phyloP scores from a whole-genome alignment of 2,888 invertebrate species.

The Subacronicta megacephala region DNA sequence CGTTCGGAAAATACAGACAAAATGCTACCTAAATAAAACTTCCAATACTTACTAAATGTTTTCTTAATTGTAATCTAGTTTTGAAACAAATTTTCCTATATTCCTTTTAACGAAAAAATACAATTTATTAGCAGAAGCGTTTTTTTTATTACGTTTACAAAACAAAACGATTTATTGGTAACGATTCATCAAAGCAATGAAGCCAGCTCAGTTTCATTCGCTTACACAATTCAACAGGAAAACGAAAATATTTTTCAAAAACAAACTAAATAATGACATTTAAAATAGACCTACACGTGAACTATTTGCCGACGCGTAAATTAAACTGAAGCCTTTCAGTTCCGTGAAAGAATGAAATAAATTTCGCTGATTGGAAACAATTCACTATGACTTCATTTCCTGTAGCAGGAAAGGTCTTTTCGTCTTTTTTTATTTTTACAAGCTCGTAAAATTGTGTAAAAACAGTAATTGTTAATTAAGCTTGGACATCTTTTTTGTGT shows the following conservation, averaged over 20 bases:
- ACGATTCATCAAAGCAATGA: constrained; percentile 7
- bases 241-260: background rate
- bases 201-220: background rate
- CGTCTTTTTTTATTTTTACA: background rate
- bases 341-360: constrained; percentile 23
- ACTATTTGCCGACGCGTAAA: background rate
- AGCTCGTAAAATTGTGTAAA: background rate
- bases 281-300: background rate
- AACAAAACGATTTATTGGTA: background rate
- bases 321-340: constrained; percentile 19
- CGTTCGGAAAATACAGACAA: no score
- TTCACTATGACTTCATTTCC: constrained; percentile 18
- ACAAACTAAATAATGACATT: background rate
- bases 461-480: constrained; percentile 3
- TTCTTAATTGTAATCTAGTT: constrained; percentile 1
- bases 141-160: background rate
- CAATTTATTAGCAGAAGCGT: background rate
- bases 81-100: background rate
- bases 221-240: background rate
- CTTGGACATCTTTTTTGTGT: background rate
- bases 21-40: no score
- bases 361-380: constrained; percentile 27
- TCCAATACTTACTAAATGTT: no score
- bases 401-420: constrained; percentile 3
- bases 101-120: background rate